Percentiles rank a stretch among this genome's conserved stretches.
Evolutionary conservation across 2,888 invertebrate species (phyloP).

Genomic region (Hirtodrosophila histrioides): DNA sequence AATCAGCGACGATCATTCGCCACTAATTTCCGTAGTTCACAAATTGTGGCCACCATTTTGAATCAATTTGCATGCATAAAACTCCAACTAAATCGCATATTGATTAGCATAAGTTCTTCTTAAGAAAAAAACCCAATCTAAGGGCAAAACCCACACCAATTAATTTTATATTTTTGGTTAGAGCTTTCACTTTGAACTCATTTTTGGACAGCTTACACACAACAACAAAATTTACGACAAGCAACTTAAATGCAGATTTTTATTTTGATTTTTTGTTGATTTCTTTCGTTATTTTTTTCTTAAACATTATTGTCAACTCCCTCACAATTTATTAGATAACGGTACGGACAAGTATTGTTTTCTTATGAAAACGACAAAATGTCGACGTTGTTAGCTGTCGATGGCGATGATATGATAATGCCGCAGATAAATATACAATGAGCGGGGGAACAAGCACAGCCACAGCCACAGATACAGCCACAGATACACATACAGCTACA

Average conservation of each 20-base stretch:
- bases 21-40: conserved; percentile 59
- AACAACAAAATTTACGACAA: conserved; percentile 59
- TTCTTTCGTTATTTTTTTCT: conserved; percentile 19
- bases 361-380: conserved; percentile 72
- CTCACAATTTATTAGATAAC: conserved; percentile 78
- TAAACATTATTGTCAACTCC: conserved; percentile 53
- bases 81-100: conserved; percentile 60
- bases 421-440: conserved; percentile 53
- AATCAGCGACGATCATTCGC: conserved; percentile 60
- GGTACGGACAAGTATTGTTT: conserved; percentile 48
- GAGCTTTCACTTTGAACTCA: conserved; percentile 72
- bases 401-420: conserved; percentile 74
- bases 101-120: conserved; percentile 65
- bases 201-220: conserved; percentile 52
- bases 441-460: conserved; percentile 12
- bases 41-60: conserved; percentile 60
- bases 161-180: conserved; percentile 25
- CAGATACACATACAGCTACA: background rate
- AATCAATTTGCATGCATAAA: conserved; percentile 72
- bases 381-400: conserved; percentile 73
- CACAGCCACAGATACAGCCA: too few relatives aligned
- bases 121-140: conserved; percentile 23
- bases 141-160: conserved; percentile 74
- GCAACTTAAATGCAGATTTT: conserved; percentile 67
- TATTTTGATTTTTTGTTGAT: conserved; percentile 19